phyloP scores from a whole-genome alignment of 1,140 invertebrate species.

The Sycophaga agraensis region DNA sequence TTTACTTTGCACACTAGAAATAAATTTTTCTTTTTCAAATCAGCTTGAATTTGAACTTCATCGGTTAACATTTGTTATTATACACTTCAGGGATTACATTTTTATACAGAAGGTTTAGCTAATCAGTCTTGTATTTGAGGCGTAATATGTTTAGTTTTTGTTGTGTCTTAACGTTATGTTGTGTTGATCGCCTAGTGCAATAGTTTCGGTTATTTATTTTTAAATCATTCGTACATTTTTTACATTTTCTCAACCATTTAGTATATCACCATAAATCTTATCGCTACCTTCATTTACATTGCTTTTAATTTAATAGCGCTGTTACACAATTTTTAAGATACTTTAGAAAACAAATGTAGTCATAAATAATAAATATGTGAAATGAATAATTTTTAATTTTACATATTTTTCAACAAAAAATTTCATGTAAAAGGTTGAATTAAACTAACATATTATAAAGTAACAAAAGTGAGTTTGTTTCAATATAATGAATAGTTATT shows the following conservation, averaged over 20 bases:
- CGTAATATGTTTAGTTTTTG: constrained; percentile 52
- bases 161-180: constrained; percentile 43
- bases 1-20: neutral
- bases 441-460: too few species aligned
- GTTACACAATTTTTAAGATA: constrained; percentile 1
- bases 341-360: neutral
- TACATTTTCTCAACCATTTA: constrained; percentile 21
- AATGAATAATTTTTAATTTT: too few species aligned
- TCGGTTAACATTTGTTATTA: constrained; percentile 20
- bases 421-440: too few species aligned
- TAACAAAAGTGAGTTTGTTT: too few species aligned
- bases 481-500: too few species aligned
- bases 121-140: constrained; percentile 60
- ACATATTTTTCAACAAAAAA: too few species aligned
- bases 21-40: constrained; percentile 8
- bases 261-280: too few species aligned
- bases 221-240: constrained; percentile 11
- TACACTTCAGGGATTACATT: constrained; percentile 47
- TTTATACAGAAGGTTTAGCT: constrained; percentile 56
- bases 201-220: constrained; percentile 35
- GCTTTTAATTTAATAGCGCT: constrained; percentile 23
- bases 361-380: too few species aligned
- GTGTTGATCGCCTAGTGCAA: constrained; percentile 38
- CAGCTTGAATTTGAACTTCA: constrained; percentile 46
- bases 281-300: constrained; percentile 31